Conservation (phyloP, 2,113 vertebrate genomes). For the Hippoglossus stenolepis region DNA sequence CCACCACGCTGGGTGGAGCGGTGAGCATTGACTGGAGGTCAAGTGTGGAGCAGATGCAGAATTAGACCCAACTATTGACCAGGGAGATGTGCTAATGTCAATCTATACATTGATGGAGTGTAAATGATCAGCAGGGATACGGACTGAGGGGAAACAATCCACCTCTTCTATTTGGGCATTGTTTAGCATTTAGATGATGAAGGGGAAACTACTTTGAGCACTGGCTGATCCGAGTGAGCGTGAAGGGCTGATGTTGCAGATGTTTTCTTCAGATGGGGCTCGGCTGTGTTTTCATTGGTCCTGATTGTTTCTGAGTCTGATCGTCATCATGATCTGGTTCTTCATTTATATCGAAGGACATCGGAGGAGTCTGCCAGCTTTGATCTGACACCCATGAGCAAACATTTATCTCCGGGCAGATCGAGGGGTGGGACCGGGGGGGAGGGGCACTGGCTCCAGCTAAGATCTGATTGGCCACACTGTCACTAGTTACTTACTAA, state of each 20-base stretch:
- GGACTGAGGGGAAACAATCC: constrained; percentile 40
- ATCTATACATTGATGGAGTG: constrained; percentile 46
- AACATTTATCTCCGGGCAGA: too few relatives aligned
- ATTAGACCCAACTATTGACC: constrained; percentile 45
- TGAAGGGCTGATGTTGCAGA: too few relatives aligned
- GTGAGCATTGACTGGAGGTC: constrained; percentile 41
- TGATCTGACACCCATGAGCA: too few relatives aligned
- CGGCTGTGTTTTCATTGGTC: neutral
- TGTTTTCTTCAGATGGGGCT: too few relatives aligned
- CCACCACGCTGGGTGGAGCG: neutral
- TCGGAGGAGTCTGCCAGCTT: too few relatives aligned
- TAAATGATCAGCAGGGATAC: constrained; percentile 35
- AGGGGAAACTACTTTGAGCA: neutral
- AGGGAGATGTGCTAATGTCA: constrained; percentile 11
- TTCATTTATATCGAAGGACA: constrained; percentile 31
- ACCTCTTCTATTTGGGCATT: constrained; percentile 4
- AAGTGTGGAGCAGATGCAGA: constrained; percentile 33
- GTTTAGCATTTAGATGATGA: constrained; percentile 28
- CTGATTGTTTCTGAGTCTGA: constrained; percentile 34
- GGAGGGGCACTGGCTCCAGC: too few relatives aligned
- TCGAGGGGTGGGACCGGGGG: too few relatives aligned
- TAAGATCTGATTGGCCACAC: too few relatives aligned
- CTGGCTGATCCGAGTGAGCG: too few relatives aligned
- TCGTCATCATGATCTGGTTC: constrained; percentile 28
- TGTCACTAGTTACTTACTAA: too few relatives aligned